Percentiles rank a stretch among this genome's conserved stretches.
These are phyloP conservation scores for Erebia epiphron DNA, from an alignment of 2,888 invertebrate genomes.

Conservation along the genomic window DNA sequence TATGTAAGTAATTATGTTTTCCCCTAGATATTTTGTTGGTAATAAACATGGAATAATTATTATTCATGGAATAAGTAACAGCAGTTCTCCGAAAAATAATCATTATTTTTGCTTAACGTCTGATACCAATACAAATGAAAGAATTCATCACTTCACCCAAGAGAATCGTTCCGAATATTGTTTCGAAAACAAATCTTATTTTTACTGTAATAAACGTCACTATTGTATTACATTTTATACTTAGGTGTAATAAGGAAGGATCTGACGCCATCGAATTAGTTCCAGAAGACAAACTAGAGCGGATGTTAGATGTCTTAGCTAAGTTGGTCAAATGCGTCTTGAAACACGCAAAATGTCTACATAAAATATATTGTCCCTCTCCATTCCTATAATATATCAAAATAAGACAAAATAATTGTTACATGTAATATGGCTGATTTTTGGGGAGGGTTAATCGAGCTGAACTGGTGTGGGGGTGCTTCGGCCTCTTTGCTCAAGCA, in stretches of 20 bases:
- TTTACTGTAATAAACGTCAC: background rate
- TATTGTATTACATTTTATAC: no score
- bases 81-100: no score
- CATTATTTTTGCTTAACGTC: no score
- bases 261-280: constrained; percentile 61
- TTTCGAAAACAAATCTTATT: constrained; percentile 2
- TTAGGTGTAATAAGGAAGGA: constrained; percentile 42
- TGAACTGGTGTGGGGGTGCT: constrained; percentile 9
- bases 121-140: no score
- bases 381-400: no score
- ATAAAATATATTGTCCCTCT: no score
- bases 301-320: constrained; percentile 50
- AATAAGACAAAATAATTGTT: background rate
- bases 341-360: no score
- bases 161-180: background rate
- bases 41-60: no score
- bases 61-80: no score
- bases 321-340: no score
- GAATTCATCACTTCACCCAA: background rate
- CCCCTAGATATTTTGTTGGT: no score
- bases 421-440: background rate
- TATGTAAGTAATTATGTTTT: no score
- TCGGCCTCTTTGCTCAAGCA: constrained; percentile 47
- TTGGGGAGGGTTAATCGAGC: constrained; percentile 3
- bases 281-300: constrained; percentile 63